Conservation (phyloP, 2,888 invertebrate genomes). For the Drosophila subquinaria region DNA sequence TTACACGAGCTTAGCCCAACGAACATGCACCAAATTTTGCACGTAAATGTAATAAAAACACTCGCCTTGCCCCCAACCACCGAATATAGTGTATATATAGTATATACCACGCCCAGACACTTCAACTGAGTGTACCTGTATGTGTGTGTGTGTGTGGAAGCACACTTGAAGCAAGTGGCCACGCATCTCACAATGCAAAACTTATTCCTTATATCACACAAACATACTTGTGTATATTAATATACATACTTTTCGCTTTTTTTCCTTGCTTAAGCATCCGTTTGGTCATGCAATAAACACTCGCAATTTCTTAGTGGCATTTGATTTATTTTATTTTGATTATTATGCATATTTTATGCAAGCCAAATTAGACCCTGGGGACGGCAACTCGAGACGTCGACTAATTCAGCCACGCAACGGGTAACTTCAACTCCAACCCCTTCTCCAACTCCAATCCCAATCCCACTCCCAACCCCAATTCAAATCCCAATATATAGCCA, state of each 20-base stretch:
- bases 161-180: conserved; percentile 57
- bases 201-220: conserved; percentile 6
- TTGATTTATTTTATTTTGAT: conserved; percentile 81
- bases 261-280: conserved; percentile 25
- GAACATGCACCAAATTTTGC: conserved; percentile 83
- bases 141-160: conserved; percentile 26
- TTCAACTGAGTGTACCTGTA: conserved; percentile 40
- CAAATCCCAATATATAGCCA: conserved; percentile 1
- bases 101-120: conserved; percentile 56
- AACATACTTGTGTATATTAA: conserved; percentile 1
- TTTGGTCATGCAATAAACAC: conserved; percentile 67
- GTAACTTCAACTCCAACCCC: conserved; percentile 2
- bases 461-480: neutral
- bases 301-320: conserved; percentile 60
- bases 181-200: conserved; percentile 53
- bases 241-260: neutral
- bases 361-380: conserved; percentile 65
- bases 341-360: conserved; percentile 79
- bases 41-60: conserved; percentile 84
- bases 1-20: conserved; percentile 56
- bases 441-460: neutral
- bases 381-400: conserved; percentile 24
- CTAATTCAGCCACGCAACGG: conserved; percentile 41
- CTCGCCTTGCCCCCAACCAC: conserved; percentile 18
- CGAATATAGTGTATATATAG: neutral